Base-by-base conservation (phyloP, 2,113 vertebrate genomes). In the Xenus cinereus region DNA sequence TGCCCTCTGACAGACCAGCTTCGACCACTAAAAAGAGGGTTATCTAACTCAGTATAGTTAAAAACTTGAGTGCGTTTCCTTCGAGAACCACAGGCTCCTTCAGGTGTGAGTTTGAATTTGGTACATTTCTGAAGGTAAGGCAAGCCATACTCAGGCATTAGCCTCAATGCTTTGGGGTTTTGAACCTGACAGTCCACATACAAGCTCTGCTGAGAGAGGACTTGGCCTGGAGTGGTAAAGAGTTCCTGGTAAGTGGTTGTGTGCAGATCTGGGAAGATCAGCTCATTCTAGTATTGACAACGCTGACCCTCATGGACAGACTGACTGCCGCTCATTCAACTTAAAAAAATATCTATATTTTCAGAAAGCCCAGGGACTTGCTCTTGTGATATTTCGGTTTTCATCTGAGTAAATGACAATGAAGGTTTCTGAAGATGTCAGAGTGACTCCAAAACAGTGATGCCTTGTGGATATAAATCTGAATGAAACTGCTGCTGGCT, bases 271-370 rank as follows among this genome's bases (percentile, higher is more conserved):
- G 48, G 75, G 23, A 33, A 56, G 30, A 35, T 48, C 3, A 15
- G 5, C 19, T 85, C 20, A 4, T 59, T 41, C 33, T 28, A 7
- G 6, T 26, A 4, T 3, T 30, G 43, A 11, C 23, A 39, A 12
- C 0, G 1, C 54, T 33, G 57, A 66, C 24, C 41, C 45, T 86
- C 33, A 1, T 39, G 76, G 50, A 73, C 13, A 37, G 45, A 32
- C 43, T 0, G 2, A 21, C 41, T 72, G 57, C 14, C 9, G 4
- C 6, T 57, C 41, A 45, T 62, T 43, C 1, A 3, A 1, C 30
- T 22, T 63, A 6, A 77, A 66, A 63, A 37, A 35, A 37, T 2
- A 57, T 18, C 28, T 30, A 26, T 7, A 16, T 33, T 57, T 89
- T 50, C 71, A 50, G 57, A 39, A 28, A 15, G 3, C 32, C 12